Percentiles rank a stretch among this genome's conserved stretches.
phyloP scores from a whole-genome alignment of 2,888 invertebrate species.

The Ennomos erosarius region DNA sequence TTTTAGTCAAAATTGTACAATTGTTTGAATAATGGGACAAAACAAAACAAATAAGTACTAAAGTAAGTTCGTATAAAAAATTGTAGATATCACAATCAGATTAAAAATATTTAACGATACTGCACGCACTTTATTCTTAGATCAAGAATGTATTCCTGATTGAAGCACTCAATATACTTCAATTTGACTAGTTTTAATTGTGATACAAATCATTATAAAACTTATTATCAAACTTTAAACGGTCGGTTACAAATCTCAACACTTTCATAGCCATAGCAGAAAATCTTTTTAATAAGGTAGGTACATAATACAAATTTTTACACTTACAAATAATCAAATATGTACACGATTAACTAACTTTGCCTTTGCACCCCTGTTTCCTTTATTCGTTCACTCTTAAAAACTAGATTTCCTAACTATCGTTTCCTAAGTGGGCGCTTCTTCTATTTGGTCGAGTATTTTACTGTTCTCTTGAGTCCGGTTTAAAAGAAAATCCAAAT shows the following conservation, averaged over 20 bases:
- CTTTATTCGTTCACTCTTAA: constrained; percentile 53
- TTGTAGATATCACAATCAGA: constrained; percentile 34
- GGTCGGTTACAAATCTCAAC: constrained; percentile 6
- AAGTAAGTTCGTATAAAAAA: background rate
- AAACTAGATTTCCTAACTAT: constrained; percentile 32
- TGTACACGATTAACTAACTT: constrained; percentile 45
- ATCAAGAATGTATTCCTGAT: no score
- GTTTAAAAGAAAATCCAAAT: constrained; percentile 92
- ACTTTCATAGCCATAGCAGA: constrained; percentile 13
- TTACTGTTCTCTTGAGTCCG: constrained; percentile 77
- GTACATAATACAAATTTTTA: constrained; percentile 35
- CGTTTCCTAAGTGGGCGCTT: constrained; percentile 70
- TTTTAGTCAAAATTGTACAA: no score
- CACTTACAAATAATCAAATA: constrained; percentile 41
- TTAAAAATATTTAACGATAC: constrained; percentile 29
- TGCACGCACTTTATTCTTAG: background rate
- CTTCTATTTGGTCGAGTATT: constrained; percentile 66
- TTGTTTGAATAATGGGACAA: no score
- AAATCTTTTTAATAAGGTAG: constrained; percentile 23
- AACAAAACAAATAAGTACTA: background rate
- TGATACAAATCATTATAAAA: constrained; percentile 2
- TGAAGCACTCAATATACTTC: no score
- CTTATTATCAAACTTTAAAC: constrained; percentile 12
- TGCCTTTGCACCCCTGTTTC: constrained; percentile 72
- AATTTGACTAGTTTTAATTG: background rate